Evolutionary conservation across 2,113 vertebrate genomes (phyloP).

Genomic region (Cacatua alba): DNA sequence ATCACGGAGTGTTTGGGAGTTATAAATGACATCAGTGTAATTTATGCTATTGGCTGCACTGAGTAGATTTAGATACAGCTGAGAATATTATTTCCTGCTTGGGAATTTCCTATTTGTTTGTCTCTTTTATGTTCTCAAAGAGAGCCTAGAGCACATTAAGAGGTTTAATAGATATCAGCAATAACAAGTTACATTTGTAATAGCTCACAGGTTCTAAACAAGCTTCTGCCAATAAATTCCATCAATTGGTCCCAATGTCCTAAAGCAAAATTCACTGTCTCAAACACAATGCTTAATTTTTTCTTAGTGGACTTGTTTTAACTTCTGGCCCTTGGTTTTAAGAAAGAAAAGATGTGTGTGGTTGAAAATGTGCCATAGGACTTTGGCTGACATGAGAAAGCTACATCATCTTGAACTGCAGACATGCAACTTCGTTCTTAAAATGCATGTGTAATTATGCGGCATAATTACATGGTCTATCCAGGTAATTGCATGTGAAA

Average conservation of each 20-base stretch:
- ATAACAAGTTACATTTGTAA: not conserved
- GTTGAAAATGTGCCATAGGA: not conserved
- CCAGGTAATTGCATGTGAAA: slow-evolving; percentile 53
- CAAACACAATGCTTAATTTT: not conserved
- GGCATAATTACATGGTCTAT: slow-evolving; percentile 28
- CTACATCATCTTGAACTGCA: not conserved
- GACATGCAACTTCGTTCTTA: not conserved
- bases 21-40: not conserved
- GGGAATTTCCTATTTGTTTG: not conserved
- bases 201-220: not conserved
- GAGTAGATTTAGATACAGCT: not conserved
- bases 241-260: not conserved
- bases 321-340: not conserved
- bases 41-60: not conserved
- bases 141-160: not conserved
- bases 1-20: not conserved
- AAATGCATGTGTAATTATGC: slow-evolving; percentile 25
- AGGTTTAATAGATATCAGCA: not conserved
- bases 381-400: not conserved
- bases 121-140: not conserved
- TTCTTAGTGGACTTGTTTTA: not conserved
- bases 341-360: not conserved
- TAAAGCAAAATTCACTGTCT: not conserved
- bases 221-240: not conserved
- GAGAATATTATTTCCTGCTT: not conserved